Percentiles rank a stretch among this genome's conserved stretches.
phyloP scores from a whole-genome alignment of 2,888 invertebrate species.

The Drosophila algonquin region DNA sequence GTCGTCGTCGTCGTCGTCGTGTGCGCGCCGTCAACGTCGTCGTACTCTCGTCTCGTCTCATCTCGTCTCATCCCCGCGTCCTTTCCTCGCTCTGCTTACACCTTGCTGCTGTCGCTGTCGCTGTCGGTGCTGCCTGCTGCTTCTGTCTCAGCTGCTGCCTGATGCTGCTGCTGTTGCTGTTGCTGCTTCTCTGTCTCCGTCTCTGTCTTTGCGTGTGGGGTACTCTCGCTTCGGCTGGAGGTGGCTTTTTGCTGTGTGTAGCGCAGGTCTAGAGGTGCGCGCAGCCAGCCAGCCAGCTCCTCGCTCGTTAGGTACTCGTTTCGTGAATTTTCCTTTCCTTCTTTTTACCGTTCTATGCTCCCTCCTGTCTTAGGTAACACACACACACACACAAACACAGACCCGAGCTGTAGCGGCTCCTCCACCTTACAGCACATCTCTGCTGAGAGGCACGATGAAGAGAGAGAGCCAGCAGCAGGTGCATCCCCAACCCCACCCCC shows the following conservation, averaged over 20 bases:
- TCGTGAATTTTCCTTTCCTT: conserved; percentile 40
- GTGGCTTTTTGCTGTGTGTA: conserved; percentile 32
- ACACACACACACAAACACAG: conserved; percentile 12
- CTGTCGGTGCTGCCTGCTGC: conserved; percentile 44
- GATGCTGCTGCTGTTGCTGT: conserved; percentile 31
- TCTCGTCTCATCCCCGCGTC: conserved; percentile 42
- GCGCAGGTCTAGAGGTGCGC: conserved; percentile 48
- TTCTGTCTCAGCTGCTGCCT: conserved; percentile 30
- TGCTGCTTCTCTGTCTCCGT: conserved; percentile 49
- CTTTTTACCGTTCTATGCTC: too few species aligned
- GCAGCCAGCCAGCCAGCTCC: conserved; percentile 28
- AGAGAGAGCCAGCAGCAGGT: conserved; percentile 6
- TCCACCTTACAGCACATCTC: not conserved
- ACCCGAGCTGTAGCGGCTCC: not conserved
- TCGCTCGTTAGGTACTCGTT: conserved; percentile 72
- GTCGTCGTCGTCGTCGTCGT: conserved; percentile 21
- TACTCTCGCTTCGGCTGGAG: conserved; percentile 60
- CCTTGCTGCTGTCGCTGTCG: conserved; percentile 56
- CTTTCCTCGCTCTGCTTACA: conserved; percentile 60
- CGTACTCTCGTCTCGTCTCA: conserved; percentile 42
- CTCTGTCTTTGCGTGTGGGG: conserved; percentile 54
- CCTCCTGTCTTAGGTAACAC: conserved; percentile 40
- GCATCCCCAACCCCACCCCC: not conserved
- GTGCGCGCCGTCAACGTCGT: conserved; percentile 68
- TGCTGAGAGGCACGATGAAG: conserved; percentile 8